Base-by-base conservation (phyloP, 2,797 vertebrate genomes). In the Chloroceryle inda region DNA sequence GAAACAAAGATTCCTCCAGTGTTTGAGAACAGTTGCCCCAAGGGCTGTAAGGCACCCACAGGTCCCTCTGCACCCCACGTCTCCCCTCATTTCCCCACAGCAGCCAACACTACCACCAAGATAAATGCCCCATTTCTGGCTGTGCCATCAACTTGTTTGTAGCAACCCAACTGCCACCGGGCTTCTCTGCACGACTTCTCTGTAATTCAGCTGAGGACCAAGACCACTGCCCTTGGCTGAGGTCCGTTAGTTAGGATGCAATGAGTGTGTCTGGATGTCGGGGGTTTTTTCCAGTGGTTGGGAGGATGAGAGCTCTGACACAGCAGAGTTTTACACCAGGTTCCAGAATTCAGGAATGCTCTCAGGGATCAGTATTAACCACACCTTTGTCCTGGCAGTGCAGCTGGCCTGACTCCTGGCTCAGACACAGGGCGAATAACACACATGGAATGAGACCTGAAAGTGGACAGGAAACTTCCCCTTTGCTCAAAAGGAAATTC, bases 1-100 rank as follows among this genome's bases (percentile, higher is more conserved):
- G 33, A 76, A 63, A n/a, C 29, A n/a, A 61, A 37, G 67, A 53
- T 29, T 49, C 15, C 22, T 52, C 31, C 37, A 5, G 13, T 26
- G 52, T 37, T 21, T 38, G 55, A 53, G 63, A 38, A 24, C 0
- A 6, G 23, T 24, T 0, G 0, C 69, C 9, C 24, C 8, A 24
- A 29, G 45, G 35, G 45, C 31, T 21, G 5, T 6, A 44, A 53
- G 29, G 12, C 59, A 56, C 49, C n/a, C 29, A 2, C 31, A 2
- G 9, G 9, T 33, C 77, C 50, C 21, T 2, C 42, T 13, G 66
- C 35, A 56, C 49, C 6, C 27, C 26, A 2, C 0, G 12, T 11
- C 21, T 5, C 55, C 0, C 0, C 35, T 22, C 22, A 1, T 12
- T 20, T 9, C 83, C 15, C 42, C 44, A 44, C 44, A 44, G 19